Evolutionary conservation across 2,888 invertebrate genomes (phyloP).

Genomic region (Acanthoscelides obtectus): DNA sequence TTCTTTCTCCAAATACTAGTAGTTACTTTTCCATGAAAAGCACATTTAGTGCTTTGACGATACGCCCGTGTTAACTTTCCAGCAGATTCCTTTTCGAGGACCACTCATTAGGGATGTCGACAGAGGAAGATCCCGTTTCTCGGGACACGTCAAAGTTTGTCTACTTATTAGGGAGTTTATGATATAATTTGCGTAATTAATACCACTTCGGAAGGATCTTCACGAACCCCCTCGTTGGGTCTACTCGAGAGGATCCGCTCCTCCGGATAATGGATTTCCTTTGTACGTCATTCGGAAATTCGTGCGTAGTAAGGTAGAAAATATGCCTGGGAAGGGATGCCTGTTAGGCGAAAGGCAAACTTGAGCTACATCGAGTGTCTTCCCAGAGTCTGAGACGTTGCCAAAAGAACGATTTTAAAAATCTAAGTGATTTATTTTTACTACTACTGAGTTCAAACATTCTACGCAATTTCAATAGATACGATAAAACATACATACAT

Average conservation of each 20-base stretch:
- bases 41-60: no score
- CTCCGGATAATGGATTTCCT: not conserved
- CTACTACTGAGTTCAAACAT: no score
- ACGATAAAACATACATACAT: no score
- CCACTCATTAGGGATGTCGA: not conserved
- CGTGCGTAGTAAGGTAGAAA: not conserved
- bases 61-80: not conserved
- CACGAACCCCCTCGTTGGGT: conserved; percentile 14
- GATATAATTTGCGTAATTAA: conserved; percentile 27
- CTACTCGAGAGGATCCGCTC: not conserved
- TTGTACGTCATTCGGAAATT: not conserved
- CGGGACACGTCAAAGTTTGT: conserved; percentile 22
- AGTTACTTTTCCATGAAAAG: no score
- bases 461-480: no score
- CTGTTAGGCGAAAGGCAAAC: not conserved
- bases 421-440: no score
- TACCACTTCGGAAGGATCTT: conserved; percentile 24
- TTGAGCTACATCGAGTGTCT: no score
- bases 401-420: no score
- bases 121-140: conserved; percentile 7
- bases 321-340: not conserved
- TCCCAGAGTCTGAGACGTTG: no score
- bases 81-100: conserved; percentile 3
- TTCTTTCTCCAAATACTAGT: no score
- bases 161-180: conserved; percentile 25